Evolutionary conservation across 2,797 vertebrate species (phyloP), one percentile per base, ranked within the genome.

Genomic region (Steatocranus sp.): DNA sequence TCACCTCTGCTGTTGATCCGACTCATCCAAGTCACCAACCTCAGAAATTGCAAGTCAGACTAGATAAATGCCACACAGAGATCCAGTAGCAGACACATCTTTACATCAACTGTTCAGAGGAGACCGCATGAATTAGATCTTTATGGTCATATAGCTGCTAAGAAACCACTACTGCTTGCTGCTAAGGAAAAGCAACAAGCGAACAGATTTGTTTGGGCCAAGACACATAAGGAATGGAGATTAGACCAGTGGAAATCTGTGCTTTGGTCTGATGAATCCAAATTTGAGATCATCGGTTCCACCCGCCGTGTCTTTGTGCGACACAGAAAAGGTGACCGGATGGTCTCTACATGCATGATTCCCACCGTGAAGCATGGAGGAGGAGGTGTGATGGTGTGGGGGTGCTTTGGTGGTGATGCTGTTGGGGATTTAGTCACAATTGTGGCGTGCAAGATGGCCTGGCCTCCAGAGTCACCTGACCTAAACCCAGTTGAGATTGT

Each of bases 401-500:
- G 51, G 51, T 10, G 53, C 14, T 56, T 56, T 56, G 53, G 8
- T 30, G 53, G 53, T 30, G 53, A 56, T 1, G 0, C 15, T 56
- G 27, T 58, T 58, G 27, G 54, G 27, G 54, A 58, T 58, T 58
- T 58, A 58, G 18, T 32, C 6, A 58, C 54, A 0, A 58, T 17
- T 58, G 27, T 58, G 27, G 27, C 32, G 54, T 18, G 54, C 27
- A 11, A 32, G 54, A 58, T 58, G 27, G 1, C 3, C 54, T 58
- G 2, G 27, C 27, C 5, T 32, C 27, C 27, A 32, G 1, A 58
- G 9, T 32, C 9, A 58, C 54, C 54, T 58, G 54, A 32, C 54
- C 54, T 58, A 18, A 58, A 58, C 54, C 27, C 27, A 58, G 17
- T 58, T 0, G 0, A 58, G 54, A 58, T 32, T 27, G 27, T 0